A percentile compares a stretch with the other conserved stretches of the same genome.
Evolutionary conservation across 2,797 vertebrate genomes (phyloP).

Genomic region (Nasua narica): DNA sequence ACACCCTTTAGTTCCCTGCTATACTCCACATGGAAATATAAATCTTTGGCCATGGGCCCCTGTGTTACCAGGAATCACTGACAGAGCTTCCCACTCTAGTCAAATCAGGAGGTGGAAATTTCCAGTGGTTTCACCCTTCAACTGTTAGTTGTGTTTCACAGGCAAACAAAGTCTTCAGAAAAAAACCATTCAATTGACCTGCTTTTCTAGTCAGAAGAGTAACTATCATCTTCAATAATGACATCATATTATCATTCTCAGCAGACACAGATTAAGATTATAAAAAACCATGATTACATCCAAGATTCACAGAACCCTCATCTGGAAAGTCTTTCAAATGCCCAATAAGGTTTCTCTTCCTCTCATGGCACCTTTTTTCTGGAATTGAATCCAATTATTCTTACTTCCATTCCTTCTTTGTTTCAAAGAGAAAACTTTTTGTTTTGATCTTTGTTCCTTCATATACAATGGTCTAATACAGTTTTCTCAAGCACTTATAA

Average conservation of each 20-base stretch:
- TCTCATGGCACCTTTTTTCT: not conserved
- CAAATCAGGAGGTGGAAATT: not conserved
- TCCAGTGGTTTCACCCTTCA: not conserved
- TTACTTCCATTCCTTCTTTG: not conserved
- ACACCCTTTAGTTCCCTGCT: not conserved
- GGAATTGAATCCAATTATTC: not conserved
- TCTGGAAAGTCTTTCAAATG: not conserved
- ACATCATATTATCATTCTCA: not conserved
- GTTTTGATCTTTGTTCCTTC: not conserved
- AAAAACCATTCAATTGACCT: not conserved
- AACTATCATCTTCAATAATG: not conserved
- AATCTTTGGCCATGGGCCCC: not conserved
- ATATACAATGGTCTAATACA: not conserved
- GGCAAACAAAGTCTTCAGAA: not conserved
- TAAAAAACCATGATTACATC: not conserved
- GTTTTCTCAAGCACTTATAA: not conserved
- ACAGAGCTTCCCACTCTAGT: not conserved
- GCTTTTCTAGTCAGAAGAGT: not conserved
- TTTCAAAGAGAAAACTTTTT: not conserved
- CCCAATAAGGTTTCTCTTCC: not conserved
- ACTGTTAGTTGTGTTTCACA: not conserved
- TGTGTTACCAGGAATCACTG: not conserved
- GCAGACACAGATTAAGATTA: not conserved
- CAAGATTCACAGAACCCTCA: not conserved
- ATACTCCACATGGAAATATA: not conserved